Conservation (phyloP, 2,888 invertebrate species). For the Cantharis nigra region DNA sequence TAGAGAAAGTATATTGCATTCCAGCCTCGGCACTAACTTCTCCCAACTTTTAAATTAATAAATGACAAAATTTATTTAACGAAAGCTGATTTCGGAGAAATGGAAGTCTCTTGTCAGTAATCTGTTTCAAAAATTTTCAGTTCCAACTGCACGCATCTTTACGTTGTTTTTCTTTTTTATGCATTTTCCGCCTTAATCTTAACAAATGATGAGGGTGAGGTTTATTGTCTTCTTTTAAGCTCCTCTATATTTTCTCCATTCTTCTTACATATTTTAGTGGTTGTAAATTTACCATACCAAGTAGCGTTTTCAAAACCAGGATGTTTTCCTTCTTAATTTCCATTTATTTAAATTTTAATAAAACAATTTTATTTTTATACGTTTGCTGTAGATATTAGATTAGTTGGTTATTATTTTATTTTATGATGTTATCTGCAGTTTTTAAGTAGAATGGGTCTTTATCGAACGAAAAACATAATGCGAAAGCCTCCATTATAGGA, state of each 20-base stretch:
- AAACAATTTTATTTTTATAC: background rate
- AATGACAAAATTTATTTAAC: background rate
- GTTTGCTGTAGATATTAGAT: background rate
- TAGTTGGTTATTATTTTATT: constrained; percentile 2
- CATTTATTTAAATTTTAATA: background rate
- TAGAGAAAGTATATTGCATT: background rate
- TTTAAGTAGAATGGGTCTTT: background rate
- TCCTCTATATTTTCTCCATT: background rate
- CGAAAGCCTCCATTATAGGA: constrained; percentile 3
- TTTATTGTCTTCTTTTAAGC: background rate
- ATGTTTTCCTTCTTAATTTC: background rate
- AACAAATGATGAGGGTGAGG: background rate
- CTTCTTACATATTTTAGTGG: background rate
- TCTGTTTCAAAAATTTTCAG: background rate
- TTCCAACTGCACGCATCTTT: background rate
- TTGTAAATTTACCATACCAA: background rate
- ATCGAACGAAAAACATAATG: constrained; percentile 3
- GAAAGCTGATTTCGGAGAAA: background rate
- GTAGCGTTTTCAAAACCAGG: background rate
- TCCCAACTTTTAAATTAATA: background rate
- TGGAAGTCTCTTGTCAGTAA: background rate
- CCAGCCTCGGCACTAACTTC: background rate
- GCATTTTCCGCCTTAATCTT: background rate
- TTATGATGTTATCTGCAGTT: background rate
- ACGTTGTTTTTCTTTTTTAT: background rate